Evolutionary conservation across 2,113 vertebrate genomes (phyloP).

Genomic region (Nanger granti): DNA sequence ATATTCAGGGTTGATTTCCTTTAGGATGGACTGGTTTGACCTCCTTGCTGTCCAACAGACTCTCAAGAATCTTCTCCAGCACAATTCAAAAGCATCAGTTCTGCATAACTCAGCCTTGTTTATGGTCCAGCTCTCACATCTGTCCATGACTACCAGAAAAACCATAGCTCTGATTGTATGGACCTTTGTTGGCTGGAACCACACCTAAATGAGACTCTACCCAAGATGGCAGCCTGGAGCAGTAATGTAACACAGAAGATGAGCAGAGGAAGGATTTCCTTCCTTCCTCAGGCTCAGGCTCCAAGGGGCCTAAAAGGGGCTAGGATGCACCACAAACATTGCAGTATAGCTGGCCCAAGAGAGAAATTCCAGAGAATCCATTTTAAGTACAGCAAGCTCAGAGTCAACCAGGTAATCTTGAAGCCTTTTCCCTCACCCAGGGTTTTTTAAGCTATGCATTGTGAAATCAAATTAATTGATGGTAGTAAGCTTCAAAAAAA

Average conservation of each 20-base stretch:
- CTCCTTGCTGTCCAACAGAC: not conserved
- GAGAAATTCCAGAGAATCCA: not conserved
- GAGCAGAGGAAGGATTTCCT: not conserved
- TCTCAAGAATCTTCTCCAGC: not conserved
- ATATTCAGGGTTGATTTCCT: not conserved
- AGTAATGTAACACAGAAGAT: not conserved
- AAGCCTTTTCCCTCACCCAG: not conserved
- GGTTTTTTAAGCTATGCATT: not conserved
- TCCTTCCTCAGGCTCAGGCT: not conserved
- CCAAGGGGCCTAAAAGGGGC: not conserved
- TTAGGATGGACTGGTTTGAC: not conserved
- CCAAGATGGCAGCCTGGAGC: not conserved
- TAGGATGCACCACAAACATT: not conserved
- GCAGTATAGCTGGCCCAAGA: not conserved
- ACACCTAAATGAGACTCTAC: not conserved
- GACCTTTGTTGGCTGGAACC: not conserved
- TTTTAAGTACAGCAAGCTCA: not conserved
- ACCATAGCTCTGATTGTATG: not conserved
- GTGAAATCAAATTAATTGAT: not conserved
- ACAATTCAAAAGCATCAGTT: not conserved
- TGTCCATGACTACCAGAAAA: not conserved
- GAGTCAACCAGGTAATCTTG: not conserved
- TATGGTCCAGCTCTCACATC: not conserved
- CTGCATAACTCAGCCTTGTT: not conserved
- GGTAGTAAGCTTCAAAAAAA: not conserved